A percentile compares a stretch with the other conserved stretches of the same genome.
phyloP scores from a whole-genome alignment of 2,888 invertebrate species.

The Melieria crassipennis region DNA sequence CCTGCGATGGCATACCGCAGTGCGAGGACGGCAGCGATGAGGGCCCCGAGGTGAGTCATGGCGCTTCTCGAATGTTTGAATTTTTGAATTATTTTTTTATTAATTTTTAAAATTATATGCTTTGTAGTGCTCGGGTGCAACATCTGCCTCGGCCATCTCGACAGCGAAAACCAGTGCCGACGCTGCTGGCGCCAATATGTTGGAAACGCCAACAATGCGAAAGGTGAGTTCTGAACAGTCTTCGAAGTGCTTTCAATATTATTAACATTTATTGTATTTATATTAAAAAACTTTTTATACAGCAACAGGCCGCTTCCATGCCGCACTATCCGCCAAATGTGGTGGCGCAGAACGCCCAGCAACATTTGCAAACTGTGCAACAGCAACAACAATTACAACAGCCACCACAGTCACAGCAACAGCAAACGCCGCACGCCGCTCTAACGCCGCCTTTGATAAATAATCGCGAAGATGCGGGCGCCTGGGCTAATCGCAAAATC shows the following conservation, averaged over 20 bases:
- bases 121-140: slow-evolving; percentile 55
- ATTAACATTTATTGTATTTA: not conserved
- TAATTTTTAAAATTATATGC: not conserved
- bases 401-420: slow-evolving; percentile 38
- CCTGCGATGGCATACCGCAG: slow-evolving; percentile 93
- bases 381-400: slow-evolving; percentile 40
- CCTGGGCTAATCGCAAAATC: slow-evolving; percentile 61
- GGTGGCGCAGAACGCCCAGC: slow-evolving; percentile 43
- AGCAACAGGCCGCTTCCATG: slow-evolving; percentile 34
- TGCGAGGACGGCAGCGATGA: slow-evolving; percentile 93
- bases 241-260: not conserved
- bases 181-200: slow-evolving; percentile 9
- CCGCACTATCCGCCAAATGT: slow-evolving; percentile 47
- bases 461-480: slow-evolving; percentile 63
- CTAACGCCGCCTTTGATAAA: slow-evolving; percentile 50
- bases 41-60: slow-evolving; percentile 75
- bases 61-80: not conserved
- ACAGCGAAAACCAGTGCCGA: slow-evolving; percentile 41
- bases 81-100: not conserved
- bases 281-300: not conserved
- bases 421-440: slow-evolving; percentile 35
- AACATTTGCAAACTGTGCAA: slow-evolving; percentile 44
- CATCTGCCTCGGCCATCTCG: slow-evolving; percentile 37
- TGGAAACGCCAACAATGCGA: slow-evolving; percentile 10
- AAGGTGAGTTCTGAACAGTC: slow-evolving; percentile 22